A percentile compares a stretch with the other conserved stretches of the same genome.
Conservation (phyloP, 2,888 invertebrate genomes). For the Aspidapion aeneum region DNA sequence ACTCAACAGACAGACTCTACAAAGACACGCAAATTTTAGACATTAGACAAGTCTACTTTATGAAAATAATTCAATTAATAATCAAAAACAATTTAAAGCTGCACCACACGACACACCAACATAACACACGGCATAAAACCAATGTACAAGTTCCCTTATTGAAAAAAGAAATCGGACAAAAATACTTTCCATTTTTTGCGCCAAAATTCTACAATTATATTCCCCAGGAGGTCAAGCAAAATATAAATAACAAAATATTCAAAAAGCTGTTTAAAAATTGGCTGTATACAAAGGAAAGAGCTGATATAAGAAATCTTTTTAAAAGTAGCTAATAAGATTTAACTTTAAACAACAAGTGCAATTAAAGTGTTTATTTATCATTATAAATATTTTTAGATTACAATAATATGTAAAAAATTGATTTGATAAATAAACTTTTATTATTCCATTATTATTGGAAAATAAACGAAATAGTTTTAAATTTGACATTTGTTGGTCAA, state of each 20-base stretch:
- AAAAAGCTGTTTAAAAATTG: neutral
- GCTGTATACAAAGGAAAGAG: neutral
- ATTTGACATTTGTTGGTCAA: too few relatives aligned
- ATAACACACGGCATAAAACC: neutral
- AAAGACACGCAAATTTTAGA: neutral
- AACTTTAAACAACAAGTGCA: too few relatives aligned
- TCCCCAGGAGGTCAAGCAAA: neutral
- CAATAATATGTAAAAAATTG: too few relatives aligned
- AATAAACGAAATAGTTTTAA: too few relatives aligned
- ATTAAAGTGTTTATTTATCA: too few relatives aligned
- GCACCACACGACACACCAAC: neutral
- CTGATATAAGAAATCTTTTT: neutral
- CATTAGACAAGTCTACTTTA: neutral
- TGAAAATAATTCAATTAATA: neutral
- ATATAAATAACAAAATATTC: neutral
- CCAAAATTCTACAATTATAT: neutral
- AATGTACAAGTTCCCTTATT: neutral
- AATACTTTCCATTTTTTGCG: neutral
- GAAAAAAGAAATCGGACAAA: neutral
- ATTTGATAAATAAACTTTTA: too few relatives aligned
- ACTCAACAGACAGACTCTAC: neutral
- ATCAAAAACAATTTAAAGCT: neutral
- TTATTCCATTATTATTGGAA: too few relatives aligned
- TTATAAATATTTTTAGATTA: too few relatives aligned
- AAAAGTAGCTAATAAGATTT: neutral